Evolutionary conservation across 2,113 vertebrate genomes (phyloP), one percentile per base, ranked within the genome.

Genomic region (Paramisgurnus dabryanus): DNA sequence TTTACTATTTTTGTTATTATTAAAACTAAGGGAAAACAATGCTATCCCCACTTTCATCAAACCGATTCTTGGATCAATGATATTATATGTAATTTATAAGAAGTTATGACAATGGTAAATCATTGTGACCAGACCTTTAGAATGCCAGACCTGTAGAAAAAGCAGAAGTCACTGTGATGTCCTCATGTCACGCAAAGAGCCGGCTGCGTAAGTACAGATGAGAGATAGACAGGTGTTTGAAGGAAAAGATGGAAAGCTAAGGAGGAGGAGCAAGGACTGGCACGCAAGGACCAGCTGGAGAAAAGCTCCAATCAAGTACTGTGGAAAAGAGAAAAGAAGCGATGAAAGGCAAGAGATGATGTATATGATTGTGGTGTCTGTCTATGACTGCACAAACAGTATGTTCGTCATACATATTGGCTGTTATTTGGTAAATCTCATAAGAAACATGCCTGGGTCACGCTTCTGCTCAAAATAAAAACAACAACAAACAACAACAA

Each of bases 241-340:
- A 43, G 60, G 43, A 47, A 66, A 50, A 18, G 39, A 71, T 57
- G 58, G 67, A 67, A 68, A 55, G 9, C n/a, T 7, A 50, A 78
- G 7, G 41, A 15, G 2, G 69, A 40, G 41, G 68, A 81, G 18
- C 50, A 13, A 64, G 22, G 34, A 43, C 43, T 81, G 18, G 66
- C 73, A 78, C 74, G 40, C 75, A 73, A 76, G 69, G n/a, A 13
- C 15, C 43, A 57, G 45, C 34, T 13, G 9, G 27, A 8, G 34
- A 67, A 73, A 18, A 73, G 22, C 43, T 22, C 17, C 40, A 45
- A 67, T 82, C 40, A 82, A 12, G 40, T 7, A 40, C 8, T 7
- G 43, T 57, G 43, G 39, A 45, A n/a, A 47, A 45, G 27, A 80
- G 67, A 64, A 72, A 71, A 43, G 34, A 27, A 7, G 61, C 1